A percentile compares a stretch with the other conserved stretches of the same genome.
phyloP scores from a whole-genome alignment of 2,113 vertebrate genomes.

The Anhinga anhinga region DNA sequence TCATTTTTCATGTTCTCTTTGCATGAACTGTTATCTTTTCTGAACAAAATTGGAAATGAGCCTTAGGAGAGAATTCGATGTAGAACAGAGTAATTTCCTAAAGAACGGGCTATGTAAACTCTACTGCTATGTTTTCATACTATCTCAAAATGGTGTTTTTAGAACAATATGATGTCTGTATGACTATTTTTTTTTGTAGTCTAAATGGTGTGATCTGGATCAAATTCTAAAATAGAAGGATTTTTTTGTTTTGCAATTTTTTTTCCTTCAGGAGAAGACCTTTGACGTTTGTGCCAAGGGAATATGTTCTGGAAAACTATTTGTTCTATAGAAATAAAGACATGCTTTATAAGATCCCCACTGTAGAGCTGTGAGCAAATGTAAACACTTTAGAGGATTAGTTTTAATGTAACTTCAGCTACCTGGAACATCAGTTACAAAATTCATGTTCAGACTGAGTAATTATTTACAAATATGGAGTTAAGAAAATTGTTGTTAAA shows the following conservation, averaged over 20 bases:
- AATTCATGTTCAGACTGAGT: not conserved
- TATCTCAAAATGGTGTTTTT: not conserved
- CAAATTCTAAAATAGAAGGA: not conserved
- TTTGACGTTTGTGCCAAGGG: not conserved
- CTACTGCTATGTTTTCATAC: not conserved
- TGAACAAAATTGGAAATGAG: not conserved
- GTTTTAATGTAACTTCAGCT: not conserved
- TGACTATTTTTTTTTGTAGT: not conserved
- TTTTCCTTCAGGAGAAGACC: not conserved
- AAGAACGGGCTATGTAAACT: not conserved
- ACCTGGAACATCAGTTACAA: not conserved
- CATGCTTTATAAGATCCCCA: not conserved
- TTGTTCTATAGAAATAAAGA: not conserved
- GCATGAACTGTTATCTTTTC: not conserved
- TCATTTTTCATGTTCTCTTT: conserved; percentile 10
- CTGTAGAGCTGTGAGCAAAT: not conserved
- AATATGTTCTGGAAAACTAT: not conserved
- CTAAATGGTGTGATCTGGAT: not conserved
- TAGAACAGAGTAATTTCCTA: not conserved
- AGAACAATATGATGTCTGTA: not conserved
- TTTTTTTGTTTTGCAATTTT: not conserved
- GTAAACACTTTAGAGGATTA: not conserved
- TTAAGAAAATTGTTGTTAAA: not conserved
- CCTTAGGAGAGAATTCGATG: not conserved
- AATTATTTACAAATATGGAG: not conserved